phyloP scores from a whole-genome alignment of 2,888 invertebrate species.

The Argyresthia goedartella region DNA sequence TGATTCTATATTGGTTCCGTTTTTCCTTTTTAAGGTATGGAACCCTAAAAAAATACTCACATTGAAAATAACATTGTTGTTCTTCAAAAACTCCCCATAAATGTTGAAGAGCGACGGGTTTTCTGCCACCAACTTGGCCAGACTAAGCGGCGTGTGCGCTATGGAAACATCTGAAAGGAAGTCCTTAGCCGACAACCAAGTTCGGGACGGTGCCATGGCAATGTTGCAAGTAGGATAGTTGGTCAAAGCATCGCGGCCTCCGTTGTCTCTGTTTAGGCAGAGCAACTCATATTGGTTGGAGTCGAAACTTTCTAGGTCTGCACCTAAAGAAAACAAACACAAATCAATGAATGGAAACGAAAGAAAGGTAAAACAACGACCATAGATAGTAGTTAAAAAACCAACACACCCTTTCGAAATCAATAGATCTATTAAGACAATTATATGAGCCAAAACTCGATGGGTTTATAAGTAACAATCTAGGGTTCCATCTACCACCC shows the following conservation, averaged over 20 bases:
- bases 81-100: slow-evolving; percentile 72
- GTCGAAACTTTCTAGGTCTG: slow-evolving; percentile 68
- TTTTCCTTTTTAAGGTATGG: too few species aligned
- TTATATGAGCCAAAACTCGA: too few species aligned
- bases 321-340: slow-evolving; percentile 44
- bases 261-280: slow-evolving; percentile 66
- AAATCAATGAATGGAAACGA: background rate
- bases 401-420: too few species aligned
- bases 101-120: slow-evolving; percentile 74
- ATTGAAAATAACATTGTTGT: slow-evolving; percentile 59
- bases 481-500: too few species aligned
- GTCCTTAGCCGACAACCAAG: slow-evolving; percentile 60
- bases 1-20: too few species aligned
- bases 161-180: slow-evolving; percentile 72
- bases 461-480: too few species aligned
- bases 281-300: slow-evolving; percentile 71
- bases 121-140: slow-evolving; percentile 65
- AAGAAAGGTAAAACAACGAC: too few species aligned
- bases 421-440: too few species aligned
- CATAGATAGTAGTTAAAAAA: too few species aligned
- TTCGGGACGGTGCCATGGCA: slow-evolving; percentile 72
- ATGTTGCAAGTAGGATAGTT: slow-evolving; percentile 73
- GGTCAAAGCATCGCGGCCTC: slow-evolving; percentile 62
- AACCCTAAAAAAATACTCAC: slow-evolving; percentile 31
- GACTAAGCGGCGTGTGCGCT: slow-evolving; percentile 72